These are phyloP conservation scores for Yponomeuta plumbellus DNA, from an alignment of 2,888 invertebrate species.

Conservation along the genomic window DNA sequence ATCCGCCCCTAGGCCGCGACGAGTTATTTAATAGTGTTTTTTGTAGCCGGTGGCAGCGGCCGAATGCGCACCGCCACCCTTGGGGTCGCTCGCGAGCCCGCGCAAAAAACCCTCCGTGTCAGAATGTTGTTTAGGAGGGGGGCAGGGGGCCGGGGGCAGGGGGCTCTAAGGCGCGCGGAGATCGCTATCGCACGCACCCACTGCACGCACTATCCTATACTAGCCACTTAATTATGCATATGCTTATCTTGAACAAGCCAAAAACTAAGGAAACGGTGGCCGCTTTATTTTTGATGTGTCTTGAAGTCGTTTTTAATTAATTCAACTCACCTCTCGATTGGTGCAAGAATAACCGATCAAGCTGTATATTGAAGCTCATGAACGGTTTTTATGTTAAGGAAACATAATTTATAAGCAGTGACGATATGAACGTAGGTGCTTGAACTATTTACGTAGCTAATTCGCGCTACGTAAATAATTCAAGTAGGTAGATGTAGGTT, in stretches of 20 bases:
- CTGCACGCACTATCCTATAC: slow-evolving; percentile 71
- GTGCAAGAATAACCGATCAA: too few relatives aligned
- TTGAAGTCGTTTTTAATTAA: not conserved
- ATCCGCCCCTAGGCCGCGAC: slow-evolving; percentile 41
- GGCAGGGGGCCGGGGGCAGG: slow-evolving; percentile 30
- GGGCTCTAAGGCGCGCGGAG: slow-evolving; percentile 50
- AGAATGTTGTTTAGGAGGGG: slow-evolving; percentile 68
- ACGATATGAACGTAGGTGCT: too few relatives aligned
- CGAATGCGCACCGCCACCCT: slow-evolving; percentile 72
- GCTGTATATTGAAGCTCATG: too few relatives aligned
- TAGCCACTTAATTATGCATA: slow-evolving; percentile 66
- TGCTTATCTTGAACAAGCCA: slow-evolving; percentile 44
- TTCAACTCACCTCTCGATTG: not conserved
- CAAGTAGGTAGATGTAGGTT: too few relatives aligned
- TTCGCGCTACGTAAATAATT: too few relatives aligned
- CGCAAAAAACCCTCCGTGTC: slow-evolving; percentile 73
- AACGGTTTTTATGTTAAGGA: too few relatives aligned
- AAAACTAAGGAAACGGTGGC: not conserved
- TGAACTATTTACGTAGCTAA: too few relatives aligned
- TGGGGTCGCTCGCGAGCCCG: slow-evolving; percentile 52
- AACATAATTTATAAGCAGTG: too few relatives aligned
- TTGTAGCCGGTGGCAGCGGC: slow-evolving; percentile 54
- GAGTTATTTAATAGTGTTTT: slow-evolving; percentile 74
- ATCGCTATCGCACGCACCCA: slow-evolving; percentile 76
- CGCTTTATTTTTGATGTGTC: not conserved